Conservation (phyloP, 2,888 invertebrate species). For the Trimorus sp. region DNA sequence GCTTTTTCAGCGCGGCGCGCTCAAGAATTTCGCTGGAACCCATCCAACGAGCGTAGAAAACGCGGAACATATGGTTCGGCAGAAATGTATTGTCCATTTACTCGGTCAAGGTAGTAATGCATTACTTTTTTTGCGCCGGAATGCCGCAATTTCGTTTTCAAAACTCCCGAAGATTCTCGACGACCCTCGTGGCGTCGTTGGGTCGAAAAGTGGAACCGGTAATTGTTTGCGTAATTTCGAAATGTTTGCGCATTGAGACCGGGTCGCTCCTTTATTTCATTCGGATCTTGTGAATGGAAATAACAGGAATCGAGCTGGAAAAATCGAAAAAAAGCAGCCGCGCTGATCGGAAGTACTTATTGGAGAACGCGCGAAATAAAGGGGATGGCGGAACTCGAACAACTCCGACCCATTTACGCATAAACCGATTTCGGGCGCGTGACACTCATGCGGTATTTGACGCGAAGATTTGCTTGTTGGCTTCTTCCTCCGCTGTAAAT, state of each 20-base stretch:
- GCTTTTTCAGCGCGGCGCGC: slow-evolving; percentile 19
- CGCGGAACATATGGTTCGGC: slow-evolving; percentile 1
- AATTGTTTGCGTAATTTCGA: too few species aligned
- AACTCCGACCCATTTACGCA: slow-evolving; percentile 38
- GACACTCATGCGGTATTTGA: slow-evolving; percentile 40
- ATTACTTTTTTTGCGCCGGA: too few species aligned
- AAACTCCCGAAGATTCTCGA: too few species aligned
- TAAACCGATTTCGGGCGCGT: slow-evolving; percentile 46
- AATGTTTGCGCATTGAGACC: too few species aligned
- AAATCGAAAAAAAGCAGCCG: slow-evolving; percentile 27
- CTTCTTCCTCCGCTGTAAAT: slow-evolving; percentile 16
- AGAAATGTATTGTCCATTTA: slow-evolving; percentile 28
- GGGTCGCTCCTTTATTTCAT: too few species aligned
- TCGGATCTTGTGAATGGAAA: background rate
- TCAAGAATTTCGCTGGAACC: slow-evolving; percentile 27
- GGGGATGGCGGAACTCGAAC: slow-evolving; percentile 6
- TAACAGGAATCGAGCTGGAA: slow-evolving; percentile 4
- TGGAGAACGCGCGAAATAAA: slow-evolving; percentile 32
- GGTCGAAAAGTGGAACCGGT: too few species aligned
- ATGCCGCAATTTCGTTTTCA: too few species aligned
- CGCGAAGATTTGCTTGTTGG: slow-evolving; percentile 31
- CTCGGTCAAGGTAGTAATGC: slow-evolving; percentile 18
- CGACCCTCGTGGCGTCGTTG: too few species aligned
- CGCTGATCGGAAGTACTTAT: slow-evolving; percentile 13
- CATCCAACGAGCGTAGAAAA: slow-evolving; percentile 19